Evolutionary conservation across 2,797 vertebrate species (phyloP).

Genomic region (Oceanodroma leucorhoa): DNA sequence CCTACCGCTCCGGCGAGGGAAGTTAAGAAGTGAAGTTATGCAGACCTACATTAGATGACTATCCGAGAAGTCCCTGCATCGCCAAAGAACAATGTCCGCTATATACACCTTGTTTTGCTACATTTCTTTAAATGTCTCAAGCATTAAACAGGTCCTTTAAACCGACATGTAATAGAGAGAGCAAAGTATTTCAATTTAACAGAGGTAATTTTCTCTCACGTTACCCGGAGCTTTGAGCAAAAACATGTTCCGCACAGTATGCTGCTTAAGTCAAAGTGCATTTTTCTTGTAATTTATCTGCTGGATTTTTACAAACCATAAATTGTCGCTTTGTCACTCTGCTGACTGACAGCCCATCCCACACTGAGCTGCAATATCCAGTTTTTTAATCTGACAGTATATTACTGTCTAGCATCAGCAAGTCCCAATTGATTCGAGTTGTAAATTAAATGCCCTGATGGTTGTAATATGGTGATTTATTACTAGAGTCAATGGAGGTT

Average conservation of each 20-base stretch:
- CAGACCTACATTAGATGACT: neutral
- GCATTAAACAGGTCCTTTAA: neutral
- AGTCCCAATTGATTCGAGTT: constrained; percentile 68
- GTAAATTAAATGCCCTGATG: constrained; percentile 75
- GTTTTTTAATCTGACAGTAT: constrained; percentile 54
- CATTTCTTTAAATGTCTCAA: neutral
- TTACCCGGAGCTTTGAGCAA: neutral
- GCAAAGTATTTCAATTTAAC: neutral
- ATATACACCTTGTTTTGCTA: neutral
- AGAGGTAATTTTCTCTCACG: neutral
- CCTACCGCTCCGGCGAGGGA: neutral
- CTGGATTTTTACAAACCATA: constrained; percentile 50
- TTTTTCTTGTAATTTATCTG: constrained; percentile 59
- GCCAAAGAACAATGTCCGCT: neutral
- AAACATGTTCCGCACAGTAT: neutral
- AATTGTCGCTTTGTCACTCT: constrained; percentile 48
- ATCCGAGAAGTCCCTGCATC: neutral
- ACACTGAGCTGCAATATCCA: constrained; percentile 17
- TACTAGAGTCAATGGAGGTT: constrained; percentile 29
- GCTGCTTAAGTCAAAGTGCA: constrained; percentile 23
- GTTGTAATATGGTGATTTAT: constrained; percentile 73
- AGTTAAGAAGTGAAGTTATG: neutral
- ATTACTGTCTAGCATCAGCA: constrained; percentile 65
- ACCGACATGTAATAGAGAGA: neutral
- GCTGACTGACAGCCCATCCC: constrained; percentile 41